These are phyloP conservation scores for Tadarida brasiliensis DNA, from an alignment of 2,797 vertebrate species.

Conservation along the genomic window DNA sequence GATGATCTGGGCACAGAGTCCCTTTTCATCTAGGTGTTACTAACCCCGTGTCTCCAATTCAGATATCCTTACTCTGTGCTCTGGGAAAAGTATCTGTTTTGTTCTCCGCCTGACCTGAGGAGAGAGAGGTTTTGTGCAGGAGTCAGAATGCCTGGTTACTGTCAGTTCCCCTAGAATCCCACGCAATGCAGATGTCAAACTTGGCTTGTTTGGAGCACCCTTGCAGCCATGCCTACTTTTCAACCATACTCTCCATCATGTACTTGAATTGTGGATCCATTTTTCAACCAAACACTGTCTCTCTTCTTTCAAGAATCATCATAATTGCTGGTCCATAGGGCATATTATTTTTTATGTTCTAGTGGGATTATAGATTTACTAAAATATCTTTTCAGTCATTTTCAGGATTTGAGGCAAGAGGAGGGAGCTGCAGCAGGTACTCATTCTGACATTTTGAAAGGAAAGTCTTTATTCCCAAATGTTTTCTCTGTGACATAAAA, in stretches of 20 bases:
- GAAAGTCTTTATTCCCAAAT: not conserved
- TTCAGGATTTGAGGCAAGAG: not conserved
- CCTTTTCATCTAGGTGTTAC: not conserved
- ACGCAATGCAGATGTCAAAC: not conserved
- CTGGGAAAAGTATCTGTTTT: not conserved
- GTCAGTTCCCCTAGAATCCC: not conserved
- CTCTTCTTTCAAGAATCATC: not conserved
- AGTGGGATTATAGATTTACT: not conserved
- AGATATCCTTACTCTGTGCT: not conserved
- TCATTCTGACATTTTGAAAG: constrained; percentile 18
- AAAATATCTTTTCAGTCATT: constrained; percentile 1
- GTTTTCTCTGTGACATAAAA: not conserved
- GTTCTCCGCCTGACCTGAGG: not conserved
- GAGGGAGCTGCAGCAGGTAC: not conserved
- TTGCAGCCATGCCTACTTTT: not conserved
- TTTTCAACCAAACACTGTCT: not conserved
- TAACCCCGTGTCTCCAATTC: not conserved
- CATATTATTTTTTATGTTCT: not conserved
- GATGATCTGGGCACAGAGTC: not conserved
- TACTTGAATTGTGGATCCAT: not conserved
- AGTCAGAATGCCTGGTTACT: not conserved
- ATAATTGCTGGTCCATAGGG: not conserved
- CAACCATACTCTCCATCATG: not conserved
- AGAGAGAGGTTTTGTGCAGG: not conserved
- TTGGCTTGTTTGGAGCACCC: not conserved